Base-by-base conservation (phyloP, 2,888 invertebrate species). In the Acronicta leporina region DNA sequence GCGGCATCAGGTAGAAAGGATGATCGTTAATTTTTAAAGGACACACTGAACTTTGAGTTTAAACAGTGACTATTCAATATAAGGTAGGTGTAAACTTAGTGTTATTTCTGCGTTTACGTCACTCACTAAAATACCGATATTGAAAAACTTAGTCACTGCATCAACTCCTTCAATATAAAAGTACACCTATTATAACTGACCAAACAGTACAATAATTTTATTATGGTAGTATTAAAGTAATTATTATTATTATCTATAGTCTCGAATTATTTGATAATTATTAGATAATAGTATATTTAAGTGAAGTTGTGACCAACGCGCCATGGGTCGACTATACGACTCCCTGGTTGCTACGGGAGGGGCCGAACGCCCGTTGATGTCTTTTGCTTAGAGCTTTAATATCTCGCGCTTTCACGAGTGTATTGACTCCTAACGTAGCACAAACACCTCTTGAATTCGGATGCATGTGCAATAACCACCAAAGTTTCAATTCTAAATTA, bases 1-100 rank as follows among this genome's bases (percentile, higher is more conserved):
- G 90, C 94, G 90, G 90, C 91, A 89, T 91, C 95, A 95, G 95
- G 95, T 95, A 94, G 90, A 92, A 92, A 93, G 91, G 92, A 94
- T 92, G 92, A 92, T 94, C 92, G 92, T 92, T 92, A 93, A 92
- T 93, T 94, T 94, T 94, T 94, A 90, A 91, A 90, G 92, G 92
- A 92, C 91, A 92, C 87, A 85, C 85, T 88, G 87, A 90, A 87
- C 89, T 88, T 82, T 87, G 80, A 82, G 83, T 86, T 87, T 84
- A 82, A 82, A 85, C 82, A 80, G 81, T 79, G 81, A 83, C 85
- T 81, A 83, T 82, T 74, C 81, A 77, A 83, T 83, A 76, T 59
- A 49, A 57, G 60, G 53, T 41, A 54, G 56, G 48, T n/a, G n/a
- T 60, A 58, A 60, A 69, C 54, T 38, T 25, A 61, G 52, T 56